Percentiles rank a stretch among this genome's conserved stretches.
phyloP scores from a whole-genome alignment of 2,888 invertebrate species.

The Nomada flava region DNA sequence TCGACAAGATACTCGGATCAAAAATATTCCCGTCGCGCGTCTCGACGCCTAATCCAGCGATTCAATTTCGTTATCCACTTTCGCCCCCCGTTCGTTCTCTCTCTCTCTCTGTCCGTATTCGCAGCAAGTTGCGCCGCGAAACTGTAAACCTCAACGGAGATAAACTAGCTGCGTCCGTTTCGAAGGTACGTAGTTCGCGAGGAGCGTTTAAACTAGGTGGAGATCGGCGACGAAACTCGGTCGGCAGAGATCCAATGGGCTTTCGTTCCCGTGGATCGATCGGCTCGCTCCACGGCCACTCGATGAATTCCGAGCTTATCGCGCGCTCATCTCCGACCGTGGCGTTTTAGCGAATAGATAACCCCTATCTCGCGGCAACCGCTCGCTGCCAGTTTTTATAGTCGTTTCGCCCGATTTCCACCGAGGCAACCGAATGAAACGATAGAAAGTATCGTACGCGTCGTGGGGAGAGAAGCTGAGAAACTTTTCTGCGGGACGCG shows the following conservation, averaged over 20 bases:
- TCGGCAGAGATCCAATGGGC: no score
- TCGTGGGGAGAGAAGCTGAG: no score
- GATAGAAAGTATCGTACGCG: no score
- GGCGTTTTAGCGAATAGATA: conserved; percentile 15
- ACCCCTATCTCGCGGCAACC: conserved; percentile 12
- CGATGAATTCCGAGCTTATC: conserved; percentile 12
- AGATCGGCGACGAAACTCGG: no score
- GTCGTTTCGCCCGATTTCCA: neutral
- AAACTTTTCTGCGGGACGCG: neutral
- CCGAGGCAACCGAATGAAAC: no score
- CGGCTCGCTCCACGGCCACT: neutral
- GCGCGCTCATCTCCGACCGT: neutral
- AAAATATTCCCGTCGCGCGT: conserved; percentile 16
- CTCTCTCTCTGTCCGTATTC: no score
- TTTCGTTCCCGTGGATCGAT: conserved; percentile 2
- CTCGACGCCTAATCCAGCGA: conserved; percentile 14
- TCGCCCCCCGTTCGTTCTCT: neutral
- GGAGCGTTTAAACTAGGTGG: neutral
- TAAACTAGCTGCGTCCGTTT: no score
- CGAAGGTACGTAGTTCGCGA: no score
- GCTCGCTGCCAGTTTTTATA: neutral
- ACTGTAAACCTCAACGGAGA: no score
- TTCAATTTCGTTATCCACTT: conserved; percentile 32
- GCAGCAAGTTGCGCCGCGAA: no score
- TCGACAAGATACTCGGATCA: no score